phyloP scores from a whole-genome alignment of 2,113 vertebrate species.

The Orycteropus afer region DNA sequence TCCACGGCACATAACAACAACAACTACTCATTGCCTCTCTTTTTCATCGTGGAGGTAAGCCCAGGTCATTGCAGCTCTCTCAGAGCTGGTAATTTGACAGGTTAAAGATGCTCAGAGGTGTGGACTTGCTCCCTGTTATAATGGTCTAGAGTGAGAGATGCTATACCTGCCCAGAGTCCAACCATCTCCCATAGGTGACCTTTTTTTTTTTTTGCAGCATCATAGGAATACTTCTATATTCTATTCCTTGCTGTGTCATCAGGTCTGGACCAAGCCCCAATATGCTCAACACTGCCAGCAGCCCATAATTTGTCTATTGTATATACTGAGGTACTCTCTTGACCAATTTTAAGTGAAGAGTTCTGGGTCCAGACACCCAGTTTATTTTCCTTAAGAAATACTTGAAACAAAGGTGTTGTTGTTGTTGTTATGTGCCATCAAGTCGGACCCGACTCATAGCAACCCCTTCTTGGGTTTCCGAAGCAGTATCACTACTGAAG shows the following conservation, averaged over 20 bases:
- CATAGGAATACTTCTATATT: not conserved
- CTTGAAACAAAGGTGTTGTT: not conserved
- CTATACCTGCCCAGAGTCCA: not conserved
- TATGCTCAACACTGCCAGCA: not conserved
- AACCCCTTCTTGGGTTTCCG: too few relatives aligned
- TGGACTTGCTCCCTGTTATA: not conserved
- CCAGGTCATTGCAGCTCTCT: not conserved
- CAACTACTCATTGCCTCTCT: not conserved
- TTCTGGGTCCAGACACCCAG: not conserved
- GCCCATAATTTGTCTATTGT: not conserved
- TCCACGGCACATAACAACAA: too few relatives aligned
- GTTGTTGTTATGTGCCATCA: too few relatives aligned
- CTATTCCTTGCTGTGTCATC: not conserved
- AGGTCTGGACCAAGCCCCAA: not conserved
- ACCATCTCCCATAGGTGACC: not conserved
- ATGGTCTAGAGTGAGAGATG: not conserved
- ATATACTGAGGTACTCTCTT: not conserved
- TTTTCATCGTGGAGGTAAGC: not conserved
- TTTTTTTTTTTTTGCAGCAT: not conserved
- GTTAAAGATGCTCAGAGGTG: not conserved
- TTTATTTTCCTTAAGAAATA: not conserved
- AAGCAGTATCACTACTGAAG: too few relatives aligned
- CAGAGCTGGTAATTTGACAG: not conserved
- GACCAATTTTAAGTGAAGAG: not conserved
- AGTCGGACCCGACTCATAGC: too few relatives aligned